These are phyloP conservation scores for Ferdinandea cuprea DNA, from an alignment of 2,888 invertebrate species.

Conservation along the genomic window DNA sequence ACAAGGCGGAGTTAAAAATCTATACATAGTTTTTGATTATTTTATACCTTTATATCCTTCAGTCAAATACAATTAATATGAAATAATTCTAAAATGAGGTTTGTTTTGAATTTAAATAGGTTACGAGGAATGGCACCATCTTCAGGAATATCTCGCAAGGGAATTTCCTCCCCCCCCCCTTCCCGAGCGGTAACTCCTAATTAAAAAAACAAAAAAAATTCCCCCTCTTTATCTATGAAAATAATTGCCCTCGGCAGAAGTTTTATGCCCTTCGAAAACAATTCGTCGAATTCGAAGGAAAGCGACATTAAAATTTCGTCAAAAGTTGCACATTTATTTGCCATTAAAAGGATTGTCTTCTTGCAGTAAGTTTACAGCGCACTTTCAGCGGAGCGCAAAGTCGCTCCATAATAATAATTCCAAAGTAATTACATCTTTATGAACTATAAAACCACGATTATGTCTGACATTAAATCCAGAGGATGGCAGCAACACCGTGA, in stretches of 20 bases:
- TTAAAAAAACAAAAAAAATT: too few species aligned
- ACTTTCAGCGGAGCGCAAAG: slow-evolving; percentile 1
- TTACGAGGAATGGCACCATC: too few species aligned
- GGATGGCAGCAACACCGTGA: not conserved
- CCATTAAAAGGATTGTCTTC: slow-evolving; percentile 31
- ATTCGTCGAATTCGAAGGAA: slow-evolving; percentile 11
- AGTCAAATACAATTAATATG: too few species aligned
- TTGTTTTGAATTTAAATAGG: too few species aligned
- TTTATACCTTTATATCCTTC: too few species aligned
- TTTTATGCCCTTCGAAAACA: not conserved
- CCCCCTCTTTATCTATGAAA: not conserved
- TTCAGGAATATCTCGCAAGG: too few species aligned
- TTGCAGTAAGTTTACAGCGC: slow-evolving; percentile 18
- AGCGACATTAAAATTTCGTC: slow-evolving; percentile 6
- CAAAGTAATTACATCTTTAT: slow-evolving; percentile 61
- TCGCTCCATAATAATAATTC: slow-evolving; percentile 20
- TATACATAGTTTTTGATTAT: too few species aligned
- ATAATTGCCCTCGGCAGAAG: slow-evolving; percentile 22
- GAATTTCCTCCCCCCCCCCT: too few species aligned
- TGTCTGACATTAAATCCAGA: slow-evolving; percentile 39
- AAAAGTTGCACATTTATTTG: slow-evolving; percentile 31
- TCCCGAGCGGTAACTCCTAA: too few species aligned
- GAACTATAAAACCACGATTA: slow-evolving; percentile 55
- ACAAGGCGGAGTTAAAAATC: too few species aligned
- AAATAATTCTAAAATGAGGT: too few species aligned